phyloP scores from a whole-genome alignment of 1,140 invertebrate genomes.

The Hylyphantes graminicola region DNA sequence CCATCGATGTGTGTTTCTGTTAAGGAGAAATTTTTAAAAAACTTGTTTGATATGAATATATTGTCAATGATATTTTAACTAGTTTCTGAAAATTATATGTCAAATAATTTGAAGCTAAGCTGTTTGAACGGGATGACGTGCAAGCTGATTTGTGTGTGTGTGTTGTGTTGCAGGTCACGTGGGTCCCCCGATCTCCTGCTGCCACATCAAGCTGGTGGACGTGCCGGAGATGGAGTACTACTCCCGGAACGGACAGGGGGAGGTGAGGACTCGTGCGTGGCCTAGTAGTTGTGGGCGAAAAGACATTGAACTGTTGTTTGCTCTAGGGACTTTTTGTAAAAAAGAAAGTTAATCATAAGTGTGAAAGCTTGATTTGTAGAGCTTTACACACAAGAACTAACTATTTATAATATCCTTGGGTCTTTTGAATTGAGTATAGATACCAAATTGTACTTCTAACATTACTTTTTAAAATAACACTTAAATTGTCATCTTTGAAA shows the following conservation, averaged over 20 bases:
- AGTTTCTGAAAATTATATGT: background rate
- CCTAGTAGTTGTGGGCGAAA: no score
- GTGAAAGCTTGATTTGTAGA: no score
- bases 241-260: constrained; percentile 79
- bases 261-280: constrained; percentile 71
- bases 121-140: background rate
- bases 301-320: no score
- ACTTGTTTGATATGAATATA: background rate
- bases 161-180: constrained; percentile 74
- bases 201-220: constrained; percentile 91
- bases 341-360: no score
- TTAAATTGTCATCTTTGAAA: no score
- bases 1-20: no score
- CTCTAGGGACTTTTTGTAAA: no score
- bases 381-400: no score
- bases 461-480: no score
- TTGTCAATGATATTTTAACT: background rate
- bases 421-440: no score
- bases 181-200: constrained; percentile 92
- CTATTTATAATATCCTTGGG: no score
- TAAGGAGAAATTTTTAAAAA: background rate
- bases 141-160: background rate
- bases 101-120: background rate
- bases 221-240: constrained; percentile 99
- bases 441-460: no score